Evolutionary conservation across 1,140 invertebrate species (phyloP).

Genomic region (Ceratoteleas bidentatus): DNA sequence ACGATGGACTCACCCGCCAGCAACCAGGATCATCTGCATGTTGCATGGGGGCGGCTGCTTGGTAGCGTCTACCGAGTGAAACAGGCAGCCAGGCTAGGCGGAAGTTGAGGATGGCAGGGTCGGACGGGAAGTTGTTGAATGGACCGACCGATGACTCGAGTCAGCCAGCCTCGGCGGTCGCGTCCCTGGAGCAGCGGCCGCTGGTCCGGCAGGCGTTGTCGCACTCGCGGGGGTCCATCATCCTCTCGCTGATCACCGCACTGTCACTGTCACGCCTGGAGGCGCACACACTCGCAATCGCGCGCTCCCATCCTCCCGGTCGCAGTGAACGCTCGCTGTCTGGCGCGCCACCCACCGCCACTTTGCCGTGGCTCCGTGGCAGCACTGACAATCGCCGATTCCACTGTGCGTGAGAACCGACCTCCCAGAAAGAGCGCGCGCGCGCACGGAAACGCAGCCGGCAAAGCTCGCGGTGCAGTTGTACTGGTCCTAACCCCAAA

Average conservation of each 20-base stretch:
- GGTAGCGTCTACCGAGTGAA: conserved; percentile 65
- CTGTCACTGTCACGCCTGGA: conserved; percentile 63
- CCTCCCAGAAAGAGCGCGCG: conserved; percentile 60
- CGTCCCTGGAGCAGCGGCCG: conserved; percentile 42
- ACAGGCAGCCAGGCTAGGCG: conserved; percentile 24
- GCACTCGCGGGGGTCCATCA: conserved; percentile 19
- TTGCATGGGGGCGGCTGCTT: conserved; percentile 80
- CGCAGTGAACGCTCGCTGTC: conserved; percentile 22
- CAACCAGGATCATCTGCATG: conserved; percentile 81
- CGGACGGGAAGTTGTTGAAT: conserved; percentile 61
- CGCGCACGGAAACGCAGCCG: conserved; percentile 64
- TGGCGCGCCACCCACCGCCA: conserved; percentile 52
- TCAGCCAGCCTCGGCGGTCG: conserved; percentile 34
- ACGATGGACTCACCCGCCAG: conserved; percentile 80
- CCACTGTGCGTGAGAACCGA: conserved; percentile 56
- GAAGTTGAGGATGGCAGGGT: conserved; percentile 40
- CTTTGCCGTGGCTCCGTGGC: conserved; percentile 61
- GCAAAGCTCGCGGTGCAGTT: conserved; percentile 24
- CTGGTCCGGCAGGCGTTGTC: conserved; percentile 21
- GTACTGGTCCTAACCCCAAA: conserved; percentile 33
- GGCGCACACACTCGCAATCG: conserved; percentile 39
- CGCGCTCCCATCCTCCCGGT: conserved; percentile 11
- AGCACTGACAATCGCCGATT: conserved; percentile 65
- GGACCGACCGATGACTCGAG: conserved; percentile 49
- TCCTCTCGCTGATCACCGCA: conserved; percentile 60